phyloP scores from a whole-genome alignment of 2,797 vertebrate genomes.

The Hoplostethus mediterraneus region DNA sequence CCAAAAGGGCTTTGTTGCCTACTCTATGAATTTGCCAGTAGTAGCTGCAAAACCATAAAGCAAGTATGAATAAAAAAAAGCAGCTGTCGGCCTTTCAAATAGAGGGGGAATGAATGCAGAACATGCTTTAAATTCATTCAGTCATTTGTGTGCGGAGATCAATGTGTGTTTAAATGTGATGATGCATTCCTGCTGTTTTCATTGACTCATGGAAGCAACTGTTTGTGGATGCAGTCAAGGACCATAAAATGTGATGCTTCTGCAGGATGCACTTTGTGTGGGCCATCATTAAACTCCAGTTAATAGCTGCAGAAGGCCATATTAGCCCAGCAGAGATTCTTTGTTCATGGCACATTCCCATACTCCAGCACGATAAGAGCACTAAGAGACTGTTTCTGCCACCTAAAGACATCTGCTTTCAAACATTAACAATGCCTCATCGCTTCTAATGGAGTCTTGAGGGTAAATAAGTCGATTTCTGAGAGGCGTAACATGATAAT shows the following conservation, averaged over 20 bases:
- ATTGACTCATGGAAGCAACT: constrained; percentile 62
- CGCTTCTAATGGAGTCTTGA: constrained; percentile 59
- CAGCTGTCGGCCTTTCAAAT: constrained; percentile 38
- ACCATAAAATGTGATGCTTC: constrained; percentile 71
- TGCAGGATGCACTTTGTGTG: constrained; percentile 67
- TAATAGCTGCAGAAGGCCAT: constrained; percentile 72
- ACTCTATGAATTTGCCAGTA: constrained; percentile 29
- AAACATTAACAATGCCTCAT: constrained; percentile 68
- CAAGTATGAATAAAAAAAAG: constrained; percentile 42
- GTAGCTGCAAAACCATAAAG: constrained; percentile 34
- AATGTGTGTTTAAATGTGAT: constrained; percentile 48
- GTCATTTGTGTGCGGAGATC: constrained; percentile 35
- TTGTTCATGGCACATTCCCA: constrained; percentile 64
- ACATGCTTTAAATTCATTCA: constrained; percentile 51
- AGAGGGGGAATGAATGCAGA: constrained; percentile 31
- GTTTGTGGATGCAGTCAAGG: constrained; percentile 61
- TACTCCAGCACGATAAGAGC: constrained; percentile 59
- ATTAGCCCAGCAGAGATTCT: constrained; percentile 64
- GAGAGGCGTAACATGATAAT: constrained; percentile 31
- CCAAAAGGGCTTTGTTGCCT: constrained; percentile 21
- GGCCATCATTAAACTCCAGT: constrained; percentile 77
- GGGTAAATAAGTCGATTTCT: constrained; percentile 58
- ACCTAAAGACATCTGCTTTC: constrained; percentile 76
- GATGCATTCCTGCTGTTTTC: constrained; percentile 56
- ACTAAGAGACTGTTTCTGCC: constrained; percentile 51